Base-by-base conservation (phyloP, 1,140 invertebrate species). In the Panagrolaimus sp. region DNA sequence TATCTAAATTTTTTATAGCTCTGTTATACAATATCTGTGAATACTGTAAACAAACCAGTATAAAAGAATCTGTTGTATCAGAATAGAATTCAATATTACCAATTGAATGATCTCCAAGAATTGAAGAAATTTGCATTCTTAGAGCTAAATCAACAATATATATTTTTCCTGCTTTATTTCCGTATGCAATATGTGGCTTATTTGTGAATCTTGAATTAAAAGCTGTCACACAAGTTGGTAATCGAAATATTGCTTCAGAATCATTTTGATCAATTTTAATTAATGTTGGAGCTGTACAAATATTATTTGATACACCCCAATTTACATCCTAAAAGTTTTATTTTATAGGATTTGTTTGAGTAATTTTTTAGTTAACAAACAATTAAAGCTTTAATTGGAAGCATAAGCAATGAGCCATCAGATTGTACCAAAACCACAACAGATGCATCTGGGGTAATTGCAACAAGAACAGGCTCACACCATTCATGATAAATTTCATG, bases 231-330 rank as follows among this genome's bases (percentile, higher is more conserved):
- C 21, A 21, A 0, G 52, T 58, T 8, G 52, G 52, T n/a, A 58
- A 28, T 21, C 28, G 21, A 28, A 26, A 28, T n/a, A 58, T 12
- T 12, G 52, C 21, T 58, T 58, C 52, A 21, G 28, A 28, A 17
- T 58, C 21, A 28, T 28, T 28, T 1, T 21, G 21, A 58, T 58
- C 52, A 12, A 58, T 58, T 21, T 21, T 6, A 26, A 58, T 17
- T 12, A 58, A 28, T 12, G 28, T 24, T n/a, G 52, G 52, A 5
- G 8, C 3, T 21, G 52, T 26, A 28, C 52, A 58, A 12, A 58
- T 58, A 58, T 28, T 58, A 28, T 28, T 58, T 58, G 52, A 58
- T 26, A 58, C 52, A 58, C 52, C 52, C 52, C 52, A 58, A 26
- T 21, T 26, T 2, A 58, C 52, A n/a, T 58, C 52, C 52, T 58